Conservation (phyloP, 2,113 vertebrate genomes). For the Epinephelus fuscoguttatus region DNA sequence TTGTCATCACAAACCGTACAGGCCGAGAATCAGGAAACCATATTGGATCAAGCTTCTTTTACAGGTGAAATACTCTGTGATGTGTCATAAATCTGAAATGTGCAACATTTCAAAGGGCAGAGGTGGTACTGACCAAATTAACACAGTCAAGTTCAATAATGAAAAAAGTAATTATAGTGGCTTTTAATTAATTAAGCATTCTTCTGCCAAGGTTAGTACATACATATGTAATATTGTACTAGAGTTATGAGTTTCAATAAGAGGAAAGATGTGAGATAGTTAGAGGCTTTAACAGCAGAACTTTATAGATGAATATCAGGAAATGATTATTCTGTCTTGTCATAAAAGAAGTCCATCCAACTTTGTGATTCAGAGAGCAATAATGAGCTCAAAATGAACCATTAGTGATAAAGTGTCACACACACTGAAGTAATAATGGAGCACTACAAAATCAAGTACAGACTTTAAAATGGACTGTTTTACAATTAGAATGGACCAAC, state of each 20-base stretch:
- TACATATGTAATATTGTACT: background rate
- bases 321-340: background rate
- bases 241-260: background rate
- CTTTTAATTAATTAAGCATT: background rate
- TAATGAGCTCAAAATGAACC: background rate
- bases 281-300: background rate
- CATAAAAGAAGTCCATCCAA: background rate
- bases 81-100: background rate
- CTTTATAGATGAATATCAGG: background rate
- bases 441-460: background rate
- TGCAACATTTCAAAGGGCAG: background rate
- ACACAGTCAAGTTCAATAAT: background rate
- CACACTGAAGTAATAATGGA: background rate
- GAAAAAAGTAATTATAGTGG: background rate
- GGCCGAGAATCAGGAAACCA: conserved; percentile 36
- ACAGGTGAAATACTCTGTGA: background rate
- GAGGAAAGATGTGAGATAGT: background rate
- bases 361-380: background rate
- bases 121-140: background rate
- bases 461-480: background rate
- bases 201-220: background rate
- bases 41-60: background rate
- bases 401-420: background rate
- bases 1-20: conserved; percentile 62
- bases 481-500: background rate